Base-by-base conservation (phyloP, 2,888 invertebrate genomes). In the Nemurella pictetii region DNA sequence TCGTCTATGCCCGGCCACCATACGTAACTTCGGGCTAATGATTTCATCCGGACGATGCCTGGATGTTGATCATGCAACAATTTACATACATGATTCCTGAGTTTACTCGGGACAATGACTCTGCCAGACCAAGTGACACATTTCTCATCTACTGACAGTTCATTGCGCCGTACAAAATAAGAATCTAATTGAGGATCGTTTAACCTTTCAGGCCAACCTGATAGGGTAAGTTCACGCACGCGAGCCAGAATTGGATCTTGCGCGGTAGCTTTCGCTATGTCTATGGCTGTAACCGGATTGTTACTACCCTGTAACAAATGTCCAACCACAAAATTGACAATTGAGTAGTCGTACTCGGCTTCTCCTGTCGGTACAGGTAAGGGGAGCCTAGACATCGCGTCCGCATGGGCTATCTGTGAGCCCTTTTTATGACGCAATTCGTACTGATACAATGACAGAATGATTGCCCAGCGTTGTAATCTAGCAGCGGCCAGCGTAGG, bases 401-500 rank as follows among this genome's bases (percentile, higher is more conserved):
- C 73, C n/a, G 73, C 73, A 73, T 73, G n/a, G 20, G 73, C 73
- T 25, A 73, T 73, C n/a, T 73, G 5, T 20, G 25, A 7, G 20
- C 73, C 73, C 15, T 73, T 73, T 3, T 26, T 73, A 20, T 73
- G 15, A 7, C 26, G 73, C 15, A 73, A 25, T n/a, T 73, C 73
- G 15, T 73, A 73, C n/a, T n/a, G n/a, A 73, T 73, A 73, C 4
- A 20, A 4, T 20, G 73, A 73, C 26, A 73, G 20, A 20, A 73
- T 73, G 15, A 73, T 73, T 20, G 84, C 85, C 80, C 85, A 87
- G 29, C 84, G 28, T 73, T 86, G 83, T 80, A 86, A 81, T 20
- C 84, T 72, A 72, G 28, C 83, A 15, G 86, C 86, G 4, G 86
- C 75, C 83, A 85, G 85, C 28, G 85, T 72, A 25, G 86, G 86